Conservation (phyloP, 2,888 invertebrate genomes). For the Drosophila aldrichi region DNA sequence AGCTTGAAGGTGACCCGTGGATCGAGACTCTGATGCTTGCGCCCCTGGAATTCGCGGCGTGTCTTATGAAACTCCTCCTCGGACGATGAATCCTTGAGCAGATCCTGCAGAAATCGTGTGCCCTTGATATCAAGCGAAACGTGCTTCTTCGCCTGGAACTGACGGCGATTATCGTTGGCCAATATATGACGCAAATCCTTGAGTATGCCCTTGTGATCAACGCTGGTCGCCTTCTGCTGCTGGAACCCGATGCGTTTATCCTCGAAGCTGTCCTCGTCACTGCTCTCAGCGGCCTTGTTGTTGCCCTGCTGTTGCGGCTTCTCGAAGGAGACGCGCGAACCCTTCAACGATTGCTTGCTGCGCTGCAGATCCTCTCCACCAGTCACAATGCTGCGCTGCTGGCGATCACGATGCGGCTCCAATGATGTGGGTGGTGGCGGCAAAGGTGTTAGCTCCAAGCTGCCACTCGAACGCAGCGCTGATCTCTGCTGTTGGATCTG, state of each 20-base stretch:
- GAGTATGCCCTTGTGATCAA: constrained; percentile 85
- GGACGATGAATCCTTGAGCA: constrained; percentile 85
- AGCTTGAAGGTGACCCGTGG: constrained; percentile 85
- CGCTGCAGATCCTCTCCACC: constrained; percentile 76
- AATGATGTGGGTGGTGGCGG: constrained; percentile 83
- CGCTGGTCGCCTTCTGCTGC: constrained; percentile 85
- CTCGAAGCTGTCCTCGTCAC: constrained; percentile 85
- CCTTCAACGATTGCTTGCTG: constrained; percentile 84
- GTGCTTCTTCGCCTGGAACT: constrained; percentile 85
- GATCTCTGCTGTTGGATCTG: constrained; percentile 48
- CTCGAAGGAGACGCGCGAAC: constrained; percentile 85
- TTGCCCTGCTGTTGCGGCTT: constrained; percentile 33
- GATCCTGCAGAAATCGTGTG: constrained; percentile 84
- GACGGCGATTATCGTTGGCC: constrained; percentile 84
- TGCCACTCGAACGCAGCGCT: constrained; percentile 66
- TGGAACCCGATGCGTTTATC: constrained; percentile 85
- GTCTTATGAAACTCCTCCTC: constrained; percentile 85
- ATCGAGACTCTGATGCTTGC: constrained; percentile 85
- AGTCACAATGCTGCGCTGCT: constrained; percentile 77
- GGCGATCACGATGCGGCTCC: constrained; percentile 82
- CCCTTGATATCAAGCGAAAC: constrained; percentile 85
- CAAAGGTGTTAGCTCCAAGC: constrained; percentile 77
- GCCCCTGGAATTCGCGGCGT: constrained; percentile 84
- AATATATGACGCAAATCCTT: constrained; percentile 85
- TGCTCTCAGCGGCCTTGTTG: constrained; percentile 72